A percentile compares a stretch with the other conserved stretches of the same genome.
Evolutionary conservation across 1,140 invertebrate genomes (phyloP).

Genomic region (Ceratina australensis): DNA sequence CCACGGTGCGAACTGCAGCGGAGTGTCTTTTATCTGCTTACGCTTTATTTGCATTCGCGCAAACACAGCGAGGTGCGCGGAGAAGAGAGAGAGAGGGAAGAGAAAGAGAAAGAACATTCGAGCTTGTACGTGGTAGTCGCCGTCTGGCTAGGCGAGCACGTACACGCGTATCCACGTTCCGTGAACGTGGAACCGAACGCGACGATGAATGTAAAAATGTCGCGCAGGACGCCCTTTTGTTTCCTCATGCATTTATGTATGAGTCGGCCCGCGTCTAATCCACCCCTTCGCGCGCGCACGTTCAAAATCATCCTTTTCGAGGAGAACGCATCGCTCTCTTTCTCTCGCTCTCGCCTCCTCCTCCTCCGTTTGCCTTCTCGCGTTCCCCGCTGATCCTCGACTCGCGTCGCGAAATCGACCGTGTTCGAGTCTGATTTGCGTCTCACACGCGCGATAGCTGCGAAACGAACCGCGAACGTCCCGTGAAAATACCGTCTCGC

Average conservation of each 20-base stretch:
- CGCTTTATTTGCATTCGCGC: slow-evolving; percentile 48
- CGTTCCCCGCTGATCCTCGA: not conserved
- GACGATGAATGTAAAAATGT: slow-evolving; percentile 49
- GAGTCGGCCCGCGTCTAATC: slow-evolving; percentile 22
- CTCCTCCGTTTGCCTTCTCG: not conserved
- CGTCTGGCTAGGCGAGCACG: not conserved
- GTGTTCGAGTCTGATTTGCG: slow-evolving; percentile 14
- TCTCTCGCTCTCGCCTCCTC: too few species aligned
- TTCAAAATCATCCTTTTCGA: not conserved
- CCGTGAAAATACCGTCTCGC: not conserved
- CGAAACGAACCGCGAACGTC: slow-evolving; percentile 29
- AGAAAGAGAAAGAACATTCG: too few species aligned
- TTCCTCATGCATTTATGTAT: slow-evolving; percentile 55
- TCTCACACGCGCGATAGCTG: not conserved
- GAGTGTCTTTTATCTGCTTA: slow-evolving; percentile 55
- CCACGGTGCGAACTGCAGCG: not conserved
- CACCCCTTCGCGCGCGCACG: not conserved
- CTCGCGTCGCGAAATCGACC: slow-evolving; percentile 24
- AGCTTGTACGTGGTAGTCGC: not conserved
- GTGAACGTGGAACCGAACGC: not conserved
- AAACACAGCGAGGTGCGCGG: not conserved
- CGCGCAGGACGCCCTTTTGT: slow-evolving; percentile 22
- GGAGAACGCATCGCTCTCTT: not conserved
- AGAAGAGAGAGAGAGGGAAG: too few species aligned
- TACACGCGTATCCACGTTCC: not conserved